Evolutionary conservation across 2,888 invertebrate species (phyloP).

Genomic region (Odontomyia ornata): DNA sequence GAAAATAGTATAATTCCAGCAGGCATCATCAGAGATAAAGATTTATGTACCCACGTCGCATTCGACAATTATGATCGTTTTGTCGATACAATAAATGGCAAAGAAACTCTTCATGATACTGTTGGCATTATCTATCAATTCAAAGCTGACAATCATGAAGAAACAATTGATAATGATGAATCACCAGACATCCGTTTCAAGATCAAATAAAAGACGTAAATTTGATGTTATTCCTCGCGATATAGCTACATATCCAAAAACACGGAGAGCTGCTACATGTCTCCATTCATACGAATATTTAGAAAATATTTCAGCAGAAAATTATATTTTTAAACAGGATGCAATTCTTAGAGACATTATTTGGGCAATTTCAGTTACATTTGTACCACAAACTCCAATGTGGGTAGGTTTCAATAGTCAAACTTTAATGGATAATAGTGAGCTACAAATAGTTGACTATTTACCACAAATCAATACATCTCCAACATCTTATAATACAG

Average conservation of each 20-base stretch:
- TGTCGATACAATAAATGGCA: background rate
- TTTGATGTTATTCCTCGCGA: too few species aligned
- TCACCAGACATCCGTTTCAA: too few species aligned
- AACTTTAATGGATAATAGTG: background rate
- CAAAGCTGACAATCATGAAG: too few species aligned
- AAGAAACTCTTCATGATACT: conserved; percentile 33
- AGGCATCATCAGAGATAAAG: background rate
- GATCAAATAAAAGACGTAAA: too few species aligned
- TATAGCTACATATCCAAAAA: too few species aligned
- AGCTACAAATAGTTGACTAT: background rate
- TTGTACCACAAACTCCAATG: background rate
- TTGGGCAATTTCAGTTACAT: background rate
- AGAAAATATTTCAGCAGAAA: too few species aligned
- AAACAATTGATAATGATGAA: too few species aligned
- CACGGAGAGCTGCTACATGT: too few species aligned
- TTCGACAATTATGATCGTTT: conserved; percentile 27
- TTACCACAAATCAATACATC: background rate
- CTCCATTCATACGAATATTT: too few species aligned
- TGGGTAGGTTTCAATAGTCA: conserved; percentile 11
- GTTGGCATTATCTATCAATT: conserved; percentile 32
- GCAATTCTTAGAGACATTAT: background rate
- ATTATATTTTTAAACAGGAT: too few species aligned
- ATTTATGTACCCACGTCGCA: conserved; percentile 11
- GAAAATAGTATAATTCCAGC: background rate
- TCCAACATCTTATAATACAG: background rate